Percentiles rank a stretch among this genome's conserved stretches.
Conservation (phyloP, 1,140 invertebrate genomes). For the Drosophila orosa region DNA sequence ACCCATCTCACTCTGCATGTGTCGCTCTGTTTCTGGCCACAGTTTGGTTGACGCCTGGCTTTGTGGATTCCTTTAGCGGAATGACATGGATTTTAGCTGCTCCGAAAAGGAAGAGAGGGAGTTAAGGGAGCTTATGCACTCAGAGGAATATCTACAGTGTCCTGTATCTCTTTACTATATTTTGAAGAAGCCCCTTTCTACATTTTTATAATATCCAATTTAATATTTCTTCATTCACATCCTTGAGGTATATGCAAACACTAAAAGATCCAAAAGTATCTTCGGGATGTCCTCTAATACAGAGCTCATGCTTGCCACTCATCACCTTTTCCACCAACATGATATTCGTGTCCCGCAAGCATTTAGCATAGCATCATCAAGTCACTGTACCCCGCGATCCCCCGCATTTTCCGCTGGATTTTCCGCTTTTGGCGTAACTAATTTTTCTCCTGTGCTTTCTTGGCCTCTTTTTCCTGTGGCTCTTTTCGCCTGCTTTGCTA, state of each 20-base stretch:
- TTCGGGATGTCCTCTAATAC: conserved; percentile 15
- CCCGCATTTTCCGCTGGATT: conserved; percentile 23
- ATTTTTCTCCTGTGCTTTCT: conserved; percentile 75
- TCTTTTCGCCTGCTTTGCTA: conserved; percentile 48
- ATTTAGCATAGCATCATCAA: conserved; percentile 74
- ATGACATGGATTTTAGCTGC: background rate
- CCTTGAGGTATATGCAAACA: background rate
- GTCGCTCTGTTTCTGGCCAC: conserved; percentile 60
- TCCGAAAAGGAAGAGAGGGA: background rate
- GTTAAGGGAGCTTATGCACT: background rate
- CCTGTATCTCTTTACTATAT: background rate
- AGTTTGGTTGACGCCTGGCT: conserved; percentile 61
- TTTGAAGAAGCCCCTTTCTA: background rate
- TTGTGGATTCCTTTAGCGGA: conserved; percentile 36
- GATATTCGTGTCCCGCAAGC: conserved; percentile 77
- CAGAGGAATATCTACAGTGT: background rate
- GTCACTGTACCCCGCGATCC: conserved; percentile 13
- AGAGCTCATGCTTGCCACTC: background rate
- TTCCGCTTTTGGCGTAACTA: conserved; percentile 79
- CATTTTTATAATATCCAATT: too few species aligned
- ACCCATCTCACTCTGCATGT: conserved; percentile 29
- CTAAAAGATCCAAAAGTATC: conserved; percentile 17
- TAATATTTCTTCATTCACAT: background rate
- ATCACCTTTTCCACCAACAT: conserved; percentile 20
- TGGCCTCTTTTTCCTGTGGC: conserved; percentile 7